phyloP scores from a whole-genome alignment of 2,888 invertebrate species.

The Polydrusus cervinus region DNA sequence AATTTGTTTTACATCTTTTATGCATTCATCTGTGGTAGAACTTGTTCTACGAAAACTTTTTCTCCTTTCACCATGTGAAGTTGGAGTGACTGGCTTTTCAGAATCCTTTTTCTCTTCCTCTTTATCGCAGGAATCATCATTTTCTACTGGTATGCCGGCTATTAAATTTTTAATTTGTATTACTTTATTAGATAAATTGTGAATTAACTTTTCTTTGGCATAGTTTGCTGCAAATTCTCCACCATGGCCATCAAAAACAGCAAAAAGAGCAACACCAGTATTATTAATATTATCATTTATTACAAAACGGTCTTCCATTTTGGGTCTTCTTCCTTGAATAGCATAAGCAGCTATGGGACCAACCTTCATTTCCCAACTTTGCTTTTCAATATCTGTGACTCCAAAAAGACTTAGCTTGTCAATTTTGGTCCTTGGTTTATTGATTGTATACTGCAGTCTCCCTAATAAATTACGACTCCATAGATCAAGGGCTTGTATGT shows the following conservation, averaged over 20 bases:
- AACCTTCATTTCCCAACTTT: constrained; percentile 85
- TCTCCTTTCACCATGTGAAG: constrained; percentile 72
- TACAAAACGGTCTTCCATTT: constrained; percentile 96
- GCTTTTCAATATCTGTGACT: constrained; percentile 72
- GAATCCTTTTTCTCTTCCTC: constrained; percentile 72
- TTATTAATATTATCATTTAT: constrained; percentile 89
- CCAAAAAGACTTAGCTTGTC: constrained; percentile 75
- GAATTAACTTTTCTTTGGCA: constrained; percentile 90
- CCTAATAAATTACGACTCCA: constrained; percentile 83
- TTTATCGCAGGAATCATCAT: constrained; percentile 62
- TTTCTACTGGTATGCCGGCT: constrained; percentile 73
- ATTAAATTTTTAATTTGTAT: constrained; percentile 82
- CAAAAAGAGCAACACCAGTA: constrained; percentile 90
- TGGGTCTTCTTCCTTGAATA: constrained; percentile 89
- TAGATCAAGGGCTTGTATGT: constrained; percentile 87
- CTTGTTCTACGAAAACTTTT: constrained; percentile 81
- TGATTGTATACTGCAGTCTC: constrained; percentile 80
- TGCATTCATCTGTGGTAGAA: constrained; percentile 73
- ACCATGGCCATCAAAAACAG: constrained; percentile 96
- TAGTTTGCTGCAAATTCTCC: constrained; percentile 96
- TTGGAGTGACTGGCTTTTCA: constrained; percentile 67
- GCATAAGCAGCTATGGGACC: constrained; percentile 90
- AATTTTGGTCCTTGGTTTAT: constrained; percentile 75
- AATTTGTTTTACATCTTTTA: constrained; percentile 72
- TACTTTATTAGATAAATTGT: constrained; percentile 85